Evolutionary conservation across 2,888 invertebrate genomes (phyloP).

Genomic region (Lithosia quadra): DNA sequence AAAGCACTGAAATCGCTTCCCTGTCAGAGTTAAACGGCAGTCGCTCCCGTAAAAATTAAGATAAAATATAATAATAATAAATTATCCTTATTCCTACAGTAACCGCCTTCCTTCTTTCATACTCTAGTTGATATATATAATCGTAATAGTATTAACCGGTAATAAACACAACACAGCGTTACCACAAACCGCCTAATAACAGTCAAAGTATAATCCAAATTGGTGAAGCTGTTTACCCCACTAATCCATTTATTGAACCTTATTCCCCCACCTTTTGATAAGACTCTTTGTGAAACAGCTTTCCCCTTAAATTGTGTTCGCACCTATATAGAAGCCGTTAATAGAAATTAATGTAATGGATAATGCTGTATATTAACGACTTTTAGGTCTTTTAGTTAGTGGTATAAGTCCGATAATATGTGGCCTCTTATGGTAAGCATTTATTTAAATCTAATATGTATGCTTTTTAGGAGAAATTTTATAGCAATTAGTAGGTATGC

Average conservation of each 20-base stretch:
- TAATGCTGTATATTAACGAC: not conserved
- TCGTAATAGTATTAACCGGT: conserved; percentile 1
- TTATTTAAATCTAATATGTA: too few species aligned
- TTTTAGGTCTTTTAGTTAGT: not conserved
- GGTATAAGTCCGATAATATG: too few species aligned
- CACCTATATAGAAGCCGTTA: conserved; percentile 32
- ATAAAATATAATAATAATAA: not conserved
- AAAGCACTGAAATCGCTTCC: too few species aligned
- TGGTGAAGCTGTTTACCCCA: conserved; percentile 44
- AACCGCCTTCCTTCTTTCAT: not conserved
- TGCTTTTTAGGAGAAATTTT: too few species aligned
- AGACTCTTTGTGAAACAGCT: conserved; percentile 36
- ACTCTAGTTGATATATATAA: not conserved
- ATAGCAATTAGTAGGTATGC: too few species aligned
- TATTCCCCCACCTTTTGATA: conserved; percentile 35
- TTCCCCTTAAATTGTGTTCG: conserved; percentile 35
- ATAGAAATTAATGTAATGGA: conserved; percentile 20
- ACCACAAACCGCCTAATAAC: conserved; percentile 1
- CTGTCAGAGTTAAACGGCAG: too few species aligned
- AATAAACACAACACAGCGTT: not conserved
- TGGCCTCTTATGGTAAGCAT: too few species aligned
- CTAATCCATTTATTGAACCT: conserved; percentile 48
- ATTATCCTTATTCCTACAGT: too few species aligned
- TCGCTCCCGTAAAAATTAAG: too few species aligned
- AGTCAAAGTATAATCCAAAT: conserved; percentile 49